A percentile compares a stretch with the other conserved stretches of the same genome.
phyloP scores from a whole-genome alignment of 2,888 invertebrate genomes.

The Ypsolopha sequella region DNA sequence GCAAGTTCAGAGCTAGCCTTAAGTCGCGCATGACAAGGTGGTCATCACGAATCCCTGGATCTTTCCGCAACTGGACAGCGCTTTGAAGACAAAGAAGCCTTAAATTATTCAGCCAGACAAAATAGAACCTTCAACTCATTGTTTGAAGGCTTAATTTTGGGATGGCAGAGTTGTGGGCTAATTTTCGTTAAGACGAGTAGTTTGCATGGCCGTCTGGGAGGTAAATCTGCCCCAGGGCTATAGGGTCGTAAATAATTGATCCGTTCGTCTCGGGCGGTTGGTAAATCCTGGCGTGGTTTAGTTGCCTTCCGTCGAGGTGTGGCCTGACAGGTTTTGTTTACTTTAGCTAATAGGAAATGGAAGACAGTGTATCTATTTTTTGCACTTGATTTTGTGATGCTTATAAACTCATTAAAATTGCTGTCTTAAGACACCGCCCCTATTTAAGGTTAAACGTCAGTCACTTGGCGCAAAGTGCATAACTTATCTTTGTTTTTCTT shows the following conservation, averaged over 20 bases:
- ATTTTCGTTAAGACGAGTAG: constrained; percentile 64
- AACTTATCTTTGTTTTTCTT: no score
- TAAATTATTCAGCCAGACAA: constrained; percentile 60
- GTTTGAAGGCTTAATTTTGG: constrained; percentile 46
- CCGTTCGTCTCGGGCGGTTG: constrained; percentile 51
- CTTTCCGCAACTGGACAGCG: constrained; percentile 49
- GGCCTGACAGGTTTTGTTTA: constrained; percentile 23
- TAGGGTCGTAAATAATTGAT: constrained; percentile 66
- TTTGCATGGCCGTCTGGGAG: constrained; percentile 66
- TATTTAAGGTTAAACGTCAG: no score
- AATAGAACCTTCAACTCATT: constrained; percentile 51
- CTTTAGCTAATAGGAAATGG: not conserved
- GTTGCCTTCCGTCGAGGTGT: not conserved
- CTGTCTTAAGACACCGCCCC: no score
- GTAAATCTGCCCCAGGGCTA: constrained; percentile 52
- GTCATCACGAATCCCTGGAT: constrained; percentile 63
- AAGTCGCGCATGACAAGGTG: constrained; percentile 56
- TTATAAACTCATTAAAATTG: no score
- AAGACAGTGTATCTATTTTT: no score
- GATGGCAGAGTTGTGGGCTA: constrained; percentile 55
- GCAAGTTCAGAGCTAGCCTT: constrained; percentile 61
- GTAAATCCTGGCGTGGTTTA: constrained; percentile 36
- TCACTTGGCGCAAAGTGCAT: no score
- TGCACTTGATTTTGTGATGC: no score
- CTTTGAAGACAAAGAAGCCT: constrained; percentile 58